These are phyloP conservation scores for Nomada ferruginata DNA, from an alignment of 2,888 invertebrate species.

Conservation along the genomic window DNA sequence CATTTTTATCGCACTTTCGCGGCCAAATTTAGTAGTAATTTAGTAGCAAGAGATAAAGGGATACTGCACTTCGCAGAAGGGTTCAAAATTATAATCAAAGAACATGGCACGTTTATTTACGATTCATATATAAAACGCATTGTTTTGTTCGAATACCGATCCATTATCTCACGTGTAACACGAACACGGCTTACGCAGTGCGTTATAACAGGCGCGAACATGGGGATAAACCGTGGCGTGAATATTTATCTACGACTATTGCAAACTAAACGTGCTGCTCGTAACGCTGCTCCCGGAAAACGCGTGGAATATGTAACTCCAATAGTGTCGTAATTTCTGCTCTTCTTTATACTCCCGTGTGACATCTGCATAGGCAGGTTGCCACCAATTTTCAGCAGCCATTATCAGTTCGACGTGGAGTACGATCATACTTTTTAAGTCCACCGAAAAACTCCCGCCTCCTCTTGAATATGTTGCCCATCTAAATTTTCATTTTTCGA, in stretches of 20 bases:
- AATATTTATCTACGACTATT: constrained; percentile 73
- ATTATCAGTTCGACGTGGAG: constrained; percentile 9
- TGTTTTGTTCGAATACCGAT: constrained; percentile 58
- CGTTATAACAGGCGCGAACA: constrained; percentile 58
- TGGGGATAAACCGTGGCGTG: constrained; percentile 67
- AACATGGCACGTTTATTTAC: constrained; percentile 68
- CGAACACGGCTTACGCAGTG: constrained; percentile 59
- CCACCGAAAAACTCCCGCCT: neutral
- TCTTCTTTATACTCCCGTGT: constrained; percentile 11
- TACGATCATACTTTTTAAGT: constrained; percentile 9
- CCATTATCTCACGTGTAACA: constrained; percentile 72
- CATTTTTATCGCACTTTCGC: neutral
- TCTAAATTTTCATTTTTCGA: neutral
- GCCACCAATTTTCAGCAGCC: constrained; percentile 21
- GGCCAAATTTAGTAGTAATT: no score
- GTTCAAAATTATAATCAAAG: constrained; percentile 61
- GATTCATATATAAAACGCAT: constrained; percentile 67
- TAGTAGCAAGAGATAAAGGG: neutral
- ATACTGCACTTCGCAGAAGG: neutral
- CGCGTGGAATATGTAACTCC: neutral
- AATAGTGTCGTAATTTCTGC: constrained; percentile 38
- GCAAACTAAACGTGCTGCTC: constrained; percentile 68
- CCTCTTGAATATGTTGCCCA: neutral
- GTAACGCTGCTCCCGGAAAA: constrained; percentile 11
- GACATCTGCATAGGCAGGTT: neutral